Evolutionary conservation across 2,113 vertebrate species (phyloP).

Genomic region (Gallinago jamesoni): DNA sequence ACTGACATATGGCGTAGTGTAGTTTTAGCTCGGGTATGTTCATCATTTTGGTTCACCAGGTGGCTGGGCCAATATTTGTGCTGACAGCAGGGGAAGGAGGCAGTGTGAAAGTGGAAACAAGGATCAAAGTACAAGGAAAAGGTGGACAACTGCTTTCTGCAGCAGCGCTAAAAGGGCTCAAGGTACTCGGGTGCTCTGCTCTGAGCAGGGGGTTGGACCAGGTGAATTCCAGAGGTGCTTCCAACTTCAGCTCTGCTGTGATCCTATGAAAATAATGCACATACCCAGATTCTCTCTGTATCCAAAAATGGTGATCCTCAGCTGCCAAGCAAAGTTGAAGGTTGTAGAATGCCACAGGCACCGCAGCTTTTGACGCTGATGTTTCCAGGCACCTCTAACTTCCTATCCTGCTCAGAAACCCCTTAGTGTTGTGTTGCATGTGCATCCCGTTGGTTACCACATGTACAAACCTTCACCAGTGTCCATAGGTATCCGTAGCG

Average conservation of each 20-base stretch:
- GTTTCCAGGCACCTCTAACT: background rate
- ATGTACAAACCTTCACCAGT: rapidly evolving
- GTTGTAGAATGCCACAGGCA: background rate
- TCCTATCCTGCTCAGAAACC: background rate
- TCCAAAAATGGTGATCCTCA: background rate
- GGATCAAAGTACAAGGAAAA: background rate
- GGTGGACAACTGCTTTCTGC: background rate
- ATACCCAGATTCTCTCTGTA: background rate
- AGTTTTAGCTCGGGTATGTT: background rate
- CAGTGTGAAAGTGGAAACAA: background rate
- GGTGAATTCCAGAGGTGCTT: background rate
- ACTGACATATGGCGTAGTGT: background rate
- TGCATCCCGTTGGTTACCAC: background rate
- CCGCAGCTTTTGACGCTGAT: background rate
- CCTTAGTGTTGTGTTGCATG: rapidly evolving
- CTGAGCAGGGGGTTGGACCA: background rate
- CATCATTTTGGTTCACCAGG: background rate
- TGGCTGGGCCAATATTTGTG: background rate
- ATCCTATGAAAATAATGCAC: background rate
- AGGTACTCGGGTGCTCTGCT: background rate
- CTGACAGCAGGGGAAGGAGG: background rate
- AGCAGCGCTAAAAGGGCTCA: background rate
- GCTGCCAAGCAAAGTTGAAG: background rate
- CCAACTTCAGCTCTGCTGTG: background rate
- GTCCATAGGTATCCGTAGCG: rapidly evolving